phyloP scores from a whole-genome alignment of 2,113 vertebrate genomes.

The Crotalus tigris region DNA sequence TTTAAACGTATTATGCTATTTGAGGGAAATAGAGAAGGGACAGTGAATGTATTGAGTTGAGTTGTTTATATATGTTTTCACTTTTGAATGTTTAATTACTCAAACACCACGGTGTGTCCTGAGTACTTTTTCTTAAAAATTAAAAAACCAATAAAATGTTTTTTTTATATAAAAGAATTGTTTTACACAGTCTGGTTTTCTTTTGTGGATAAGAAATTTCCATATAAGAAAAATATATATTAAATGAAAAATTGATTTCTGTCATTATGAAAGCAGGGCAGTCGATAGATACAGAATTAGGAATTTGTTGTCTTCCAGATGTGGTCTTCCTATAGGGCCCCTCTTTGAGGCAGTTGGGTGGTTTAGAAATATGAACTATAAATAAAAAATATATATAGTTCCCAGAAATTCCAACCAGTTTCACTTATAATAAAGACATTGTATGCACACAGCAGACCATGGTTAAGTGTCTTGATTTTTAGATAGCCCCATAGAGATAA shows the following conservation, averaged over 20 bases:
- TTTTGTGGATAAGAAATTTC: neutral
- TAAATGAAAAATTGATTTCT: neutral
- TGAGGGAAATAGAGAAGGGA: no score
- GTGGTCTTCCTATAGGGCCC: neutral
- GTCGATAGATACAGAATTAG: neutral
- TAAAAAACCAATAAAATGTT: no score
- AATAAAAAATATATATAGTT: neutral
- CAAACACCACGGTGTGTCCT: no score
- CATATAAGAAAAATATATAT: neutral
- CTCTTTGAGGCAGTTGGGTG: neutral
- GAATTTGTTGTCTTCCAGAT: neutral
- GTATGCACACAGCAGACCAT: neutral
- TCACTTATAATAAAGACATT: neutral
- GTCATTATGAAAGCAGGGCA: neutral
- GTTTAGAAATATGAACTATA: no score
- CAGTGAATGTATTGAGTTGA: no score
- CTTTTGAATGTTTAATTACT: no score
- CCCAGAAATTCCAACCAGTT: neutral
- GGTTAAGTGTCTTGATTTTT: neutral
- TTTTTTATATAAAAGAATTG: neutral
- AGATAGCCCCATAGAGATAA: neutral
- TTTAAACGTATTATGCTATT: no score
- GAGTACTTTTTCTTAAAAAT: no score
- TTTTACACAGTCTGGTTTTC: neutral
- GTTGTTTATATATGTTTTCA: no score